phyloP scores from a whole-genome alignment of 30 jellyfish, hydroid and myxozoan genomes.

The Turritopsis rubra region DNA sequence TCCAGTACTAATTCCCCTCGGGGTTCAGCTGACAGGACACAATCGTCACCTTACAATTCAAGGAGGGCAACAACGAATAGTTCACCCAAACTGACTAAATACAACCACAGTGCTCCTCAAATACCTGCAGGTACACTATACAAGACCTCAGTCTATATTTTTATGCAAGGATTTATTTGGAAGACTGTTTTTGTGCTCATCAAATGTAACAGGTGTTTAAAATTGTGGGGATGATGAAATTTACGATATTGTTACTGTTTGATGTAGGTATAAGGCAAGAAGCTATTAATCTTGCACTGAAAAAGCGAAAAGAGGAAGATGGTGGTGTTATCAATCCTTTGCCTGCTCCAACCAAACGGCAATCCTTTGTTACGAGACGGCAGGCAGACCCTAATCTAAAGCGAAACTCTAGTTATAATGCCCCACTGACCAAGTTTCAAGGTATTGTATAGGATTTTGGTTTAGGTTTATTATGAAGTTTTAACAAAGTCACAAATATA shows the following conservation, averaged over 20 bases:
- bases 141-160: background rate
- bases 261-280: constrained; percentile 77
- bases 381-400: constrained; percentile 48
- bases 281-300: constrained; percentile 83
- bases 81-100: background rate
- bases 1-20: constrained; percentile 23
- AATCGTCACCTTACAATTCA: constrained; percentile 9
- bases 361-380: constrained; percentile 77
- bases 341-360: constrained; percentile 95
- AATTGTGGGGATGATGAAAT: too few relatives aligned
- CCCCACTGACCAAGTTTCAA: constrained; percentile 52
- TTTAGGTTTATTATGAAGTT: background rate
- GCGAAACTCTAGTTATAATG: constrained; percentile 57
- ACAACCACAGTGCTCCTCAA: constrained; percentile 1
- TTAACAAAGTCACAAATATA: too few relatives aligned
- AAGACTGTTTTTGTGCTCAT: too few relatives aligned
- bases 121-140: constrained; percentile 21
- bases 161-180: too few relatives aligned
- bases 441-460: constrained; percentile 46
- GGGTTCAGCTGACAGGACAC: background rate
- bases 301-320: constrained; percentile 60
- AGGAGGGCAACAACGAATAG: constrained; percentile 9
- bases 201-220: too few relatives aligned
- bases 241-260: too few relatives aligned
- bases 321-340: constrained; percentile 33